Percentiles rank a stretch among this genome's conserved stretches.
Conservation (phyloP, 2,888 invertebrate genomes). For the Nephrotoma guestfalica region DNA sequence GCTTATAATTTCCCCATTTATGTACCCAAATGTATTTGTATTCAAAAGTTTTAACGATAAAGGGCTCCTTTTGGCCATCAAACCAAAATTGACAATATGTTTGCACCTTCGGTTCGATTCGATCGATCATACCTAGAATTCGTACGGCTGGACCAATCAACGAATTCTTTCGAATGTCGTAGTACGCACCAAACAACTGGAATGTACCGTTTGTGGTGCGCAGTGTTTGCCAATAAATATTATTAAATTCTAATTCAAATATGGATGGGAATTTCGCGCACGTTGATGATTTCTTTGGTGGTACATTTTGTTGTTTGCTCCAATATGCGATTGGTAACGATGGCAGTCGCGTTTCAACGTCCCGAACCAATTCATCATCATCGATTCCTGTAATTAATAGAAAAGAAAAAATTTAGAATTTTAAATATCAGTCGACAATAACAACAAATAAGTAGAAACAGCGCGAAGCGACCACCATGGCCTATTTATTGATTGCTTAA, state of each 20-base stretch:
- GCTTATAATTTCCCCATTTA: conserved; percentile 89
- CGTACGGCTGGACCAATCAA: conserved; percentile 70
- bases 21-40: conserved; percentile 91
- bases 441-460: neutral
- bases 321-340: conserved; percentile 76
- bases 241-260: conserved; percentile 84
- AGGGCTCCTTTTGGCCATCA: conserved; percentile 67
- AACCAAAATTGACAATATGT: conserved; percentile 86
- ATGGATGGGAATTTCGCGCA: conserved; percentile 79
- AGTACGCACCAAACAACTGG: conserved; percentile 79
- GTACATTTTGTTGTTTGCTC: conserved; percentile 59
- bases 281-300: conserved; percentile 42
- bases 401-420: neutral
- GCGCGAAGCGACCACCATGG: too few species aligned
- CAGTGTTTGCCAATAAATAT: conserved; percentile 84
- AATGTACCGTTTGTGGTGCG: conserved; percentile 75
- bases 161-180: conserved; percentile 65
- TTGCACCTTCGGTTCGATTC: conserved; percentile 67
- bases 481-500: too few species aligned
- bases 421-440: neutral
- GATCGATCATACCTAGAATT: conserved; percentile 77
- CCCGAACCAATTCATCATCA: conserved; percentile 61
- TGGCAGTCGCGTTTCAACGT: conserved; percentile 65
- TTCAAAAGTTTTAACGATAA: conserved; percentile 66
- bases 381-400: conserved; percentile 24